These are phyloP conservation scores for Xenops minutus DNA, from an alignment of 2,797 vertebrate genomes.

Conservation along the genomic window DNA sequence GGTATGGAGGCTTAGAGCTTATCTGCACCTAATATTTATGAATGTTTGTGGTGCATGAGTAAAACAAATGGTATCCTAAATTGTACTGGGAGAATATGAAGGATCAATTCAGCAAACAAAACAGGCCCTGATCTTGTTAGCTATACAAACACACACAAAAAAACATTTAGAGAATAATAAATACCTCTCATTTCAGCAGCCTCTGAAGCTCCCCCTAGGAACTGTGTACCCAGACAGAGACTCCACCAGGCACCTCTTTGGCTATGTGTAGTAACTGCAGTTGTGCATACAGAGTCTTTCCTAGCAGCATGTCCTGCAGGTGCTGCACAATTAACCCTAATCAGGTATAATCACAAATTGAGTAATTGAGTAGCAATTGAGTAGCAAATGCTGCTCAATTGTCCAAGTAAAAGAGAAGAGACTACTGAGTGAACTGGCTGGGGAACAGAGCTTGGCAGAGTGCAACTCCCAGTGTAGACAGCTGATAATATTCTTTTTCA, in stretches of 20 bases:
- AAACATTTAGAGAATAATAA: neutral
- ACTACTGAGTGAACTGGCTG: neutral
- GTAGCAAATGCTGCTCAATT: slow-evolving; percentile 12
- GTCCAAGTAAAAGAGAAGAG: neutral
- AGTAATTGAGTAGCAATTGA: slow-evolving; percentile 8
- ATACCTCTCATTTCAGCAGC: neutral
- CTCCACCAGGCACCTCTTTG: neutral
- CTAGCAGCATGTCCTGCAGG: neutral
- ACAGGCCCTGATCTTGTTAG: slow-evolving; percentile 30
- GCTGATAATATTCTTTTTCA: neutral
- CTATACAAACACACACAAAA: slow-evolving; percentile 6
- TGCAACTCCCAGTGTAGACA: neutral
- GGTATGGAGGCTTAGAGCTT: neutral
- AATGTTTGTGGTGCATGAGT: neutral
- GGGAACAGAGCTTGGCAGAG: neutral
- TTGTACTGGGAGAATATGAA: neutral
- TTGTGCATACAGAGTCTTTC: neutral
- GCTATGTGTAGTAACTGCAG: neutral
- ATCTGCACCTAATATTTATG: neutral
- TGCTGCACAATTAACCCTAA: slow-evolving; percentile 7
- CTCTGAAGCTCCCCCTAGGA: neutral
- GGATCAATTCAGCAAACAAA: slow-evolving; percentile 33
- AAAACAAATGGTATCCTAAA: slow-evolving; percentile 15
- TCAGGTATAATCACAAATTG: neutral
- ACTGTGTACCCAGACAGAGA: neutral